Evolutionary conservation across 2,888 invertebrate species (phyloP).

Genomic region (Drosophila differens): DNA sequence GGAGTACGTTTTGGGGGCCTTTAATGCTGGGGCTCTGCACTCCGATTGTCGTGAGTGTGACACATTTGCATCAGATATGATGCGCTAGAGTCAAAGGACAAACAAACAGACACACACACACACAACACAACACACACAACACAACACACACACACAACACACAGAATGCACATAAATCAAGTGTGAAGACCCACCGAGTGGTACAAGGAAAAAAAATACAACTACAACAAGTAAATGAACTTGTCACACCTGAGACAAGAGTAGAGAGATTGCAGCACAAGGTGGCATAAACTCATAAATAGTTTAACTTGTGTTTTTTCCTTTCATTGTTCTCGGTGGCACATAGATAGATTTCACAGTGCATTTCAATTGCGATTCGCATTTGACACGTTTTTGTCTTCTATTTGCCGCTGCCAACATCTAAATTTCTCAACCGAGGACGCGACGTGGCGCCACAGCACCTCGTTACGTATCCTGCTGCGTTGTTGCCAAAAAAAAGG

Average conservation of each 20-base stretch:
- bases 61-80: constrained; percentile 79
- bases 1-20: constrained; percentile 13
- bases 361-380: constrained; percentile 15
- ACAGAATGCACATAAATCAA: constrained; percentile 62
- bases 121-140: constrained; percentile 24
- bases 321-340: constrained; percentile 28
- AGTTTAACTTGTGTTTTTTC: constrained; percentile 53
- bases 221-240: constrained; percentile 54
- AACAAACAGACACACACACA: constrained; percentile 20
- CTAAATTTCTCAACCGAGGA: constrained; percentile 31
- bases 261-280: constrained; percentile 21
- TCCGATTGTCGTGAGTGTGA: constrained; percentile 71
- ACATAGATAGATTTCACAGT: constrained; percentile 26
- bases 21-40: constrained; percentile 4
- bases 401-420: constrained; percentile 14
- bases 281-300: constrained; percentile 67
- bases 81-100: constrained; percentile 63
- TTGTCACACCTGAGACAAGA: constrained; percentile 55
- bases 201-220: constrained; percentile 45
- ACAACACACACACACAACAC: not conserved
- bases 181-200: constrained; percentile 49
- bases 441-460: constrained; percentile 72
- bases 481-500: constrained; percentile 68
- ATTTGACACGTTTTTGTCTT: constrained; percentile 45
- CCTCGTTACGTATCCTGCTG: constrained; percentile 62